Evolutionary conservation across 2,113 vertebrate species (phyloP), one percentile per base, ranked within the genome.

Genomic region (Centrocercus urophasianus): DNA sequence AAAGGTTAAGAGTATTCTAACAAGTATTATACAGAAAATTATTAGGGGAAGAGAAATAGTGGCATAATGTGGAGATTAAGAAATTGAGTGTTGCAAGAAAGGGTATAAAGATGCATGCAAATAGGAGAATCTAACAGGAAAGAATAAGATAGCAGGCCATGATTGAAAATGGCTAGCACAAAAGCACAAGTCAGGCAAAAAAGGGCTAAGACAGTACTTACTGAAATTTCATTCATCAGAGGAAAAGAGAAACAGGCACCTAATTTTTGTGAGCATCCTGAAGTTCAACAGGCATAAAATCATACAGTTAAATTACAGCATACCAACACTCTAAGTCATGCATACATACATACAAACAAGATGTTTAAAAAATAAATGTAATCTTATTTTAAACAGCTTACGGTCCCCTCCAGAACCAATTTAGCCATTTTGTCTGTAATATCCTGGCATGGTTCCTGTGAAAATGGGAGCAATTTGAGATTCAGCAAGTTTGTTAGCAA

Each of bases 331-430:
- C 87, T 96, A 96, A 97, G 96, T 97, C 97, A 97, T 83, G 95
- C 97, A 97, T 97, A 94, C 89, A 97, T 97, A 96, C 97, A 97
- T 97, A 97, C 82, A 98, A 98, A 97, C 95, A 97, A 97, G 97
- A 92, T 96, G 94, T 96, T 97, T 96, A 82, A 97, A 97, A 97
- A 98, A 95, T 96, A 97, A 97, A 97, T 89, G 81, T 96, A 97
- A 97, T 97, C 94, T 96, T 97, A 96, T 96, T 98, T 98, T 96
- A 96, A 97, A 96, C 86, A 75, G 28, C 70, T 93, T 95, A 96
- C 93, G 81, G 87, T 95, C 87, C 75, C 75, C 89, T 96, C 87
- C 85, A 96, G 96, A 97, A 98, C 95, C 93, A 97, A 97, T 97
- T 97, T 98, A 96, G 89, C 83, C 92, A 91, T 98, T 98, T 97